Evolutionary conservation across 1,140 invertebrate genomes (phyloP), one percentile per base, ranked within the genome.

Genomic region (Drosophila bifasciata): DNA sequence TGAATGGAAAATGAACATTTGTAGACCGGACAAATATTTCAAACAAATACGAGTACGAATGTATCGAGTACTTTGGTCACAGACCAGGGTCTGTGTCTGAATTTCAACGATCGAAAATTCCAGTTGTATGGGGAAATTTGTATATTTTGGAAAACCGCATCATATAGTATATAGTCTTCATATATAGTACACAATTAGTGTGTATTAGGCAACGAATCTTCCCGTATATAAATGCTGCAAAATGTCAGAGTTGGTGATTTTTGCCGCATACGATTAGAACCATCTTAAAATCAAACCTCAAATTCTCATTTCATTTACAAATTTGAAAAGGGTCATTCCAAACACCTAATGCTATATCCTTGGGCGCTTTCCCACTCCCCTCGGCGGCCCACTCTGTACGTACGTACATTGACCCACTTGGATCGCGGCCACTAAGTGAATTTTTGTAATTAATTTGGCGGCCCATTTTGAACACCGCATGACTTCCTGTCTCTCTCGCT

Each of bases 361-460:
- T 17, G 16, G n/a, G 17, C 53, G 9, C 11, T 56, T 56, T 21
- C 8, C 8, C 28, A 9, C 32, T 13, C 11, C n/a, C n/a, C n/a
- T n/a, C n/a, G n/a, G n/a, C n/a, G 3, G 11, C 11, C 32, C 32
- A 36, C 15, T 39, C n/a, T 17, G 49, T 5, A 58, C 16, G n/a
- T 13, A 72, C 68, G 76, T 80, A 62, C 76, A 79, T 76, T 89
- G 89, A 81, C 89, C 89, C 77, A 90, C 56, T 90, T 90, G 89
- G 88, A 84, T 79, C 61, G 36, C 58, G 43, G 89, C 89, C 89
- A 90, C 85, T 76, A 76, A 76, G 62, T 89, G 71, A 71, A 83
- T 85, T 69, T 71, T 88, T 79, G 72, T 76, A 90, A 90, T 85
- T 90, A 84, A 88, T 90, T 90, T 89, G 52, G 64, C 60, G 48